A percentile compares a stretch with the other conserved stretches of the same genome.
Evolutionary conservation across 2,888 invertebrate genomes (phyloP).

Genomic region (Diarsia dahlii): DNA sequence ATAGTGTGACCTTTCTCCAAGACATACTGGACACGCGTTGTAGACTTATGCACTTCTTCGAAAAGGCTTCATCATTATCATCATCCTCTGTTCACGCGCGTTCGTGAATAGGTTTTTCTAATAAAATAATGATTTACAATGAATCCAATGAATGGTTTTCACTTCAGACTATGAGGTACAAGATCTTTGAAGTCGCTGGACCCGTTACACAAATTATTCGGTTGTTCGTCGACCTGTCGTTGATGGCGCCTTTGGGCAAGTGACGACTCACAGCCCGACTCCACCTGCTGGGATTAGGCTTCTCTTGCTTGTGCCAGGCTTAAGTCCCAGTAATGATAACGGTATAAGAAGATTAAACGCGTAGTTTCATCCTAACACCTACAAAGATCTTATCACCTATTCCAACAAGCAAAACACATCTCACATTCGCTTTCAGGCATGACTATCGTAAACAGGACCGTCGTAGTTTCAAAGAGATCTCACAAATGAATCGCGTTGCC

Average conservation of each 20-base stretch:
- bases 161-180: too few relatives aligned
- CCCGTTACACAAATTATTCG: too few relatives aligned
- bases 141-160: too few relatives aligned
- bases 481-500: constrained; percentile 72
- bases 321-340: not conserved
- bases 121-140: too few relatives aligned
- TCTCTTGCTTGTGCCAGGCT: too few relatives aligned
- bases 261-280: too few relatives aligned
- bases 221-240: too few relatives aligned
- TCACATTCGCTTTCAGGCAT: constrained; percentile 19
- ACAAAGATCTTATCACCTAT: constrained; percentile 11
- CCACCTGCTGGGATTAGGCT: too few relatives aligned
- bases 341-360: not conserved
- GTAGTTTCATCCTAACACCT: not conserved
- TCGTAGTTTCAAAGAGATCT: constrained; percentile 63
- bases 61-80: not conserved
- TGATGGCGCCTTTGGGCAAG: too few relatives aligned
- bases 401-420: constrained; percentile 20
- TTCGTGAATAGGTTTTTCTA: too few relatives aligned
- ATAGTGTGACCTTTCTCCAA: not conserved
- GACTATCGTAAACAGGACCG: constrained; percentile 34
- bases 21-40: not conserved
- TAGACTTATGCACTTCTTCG: not conserved
- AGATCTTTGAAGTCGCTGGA: too few relatives aligned
- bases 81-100: too few relatives aligned